phyloP scores from a whole-genome alignment of 2,113 vertebrate genomes.

The Pteruthius melanotis region DNA sequence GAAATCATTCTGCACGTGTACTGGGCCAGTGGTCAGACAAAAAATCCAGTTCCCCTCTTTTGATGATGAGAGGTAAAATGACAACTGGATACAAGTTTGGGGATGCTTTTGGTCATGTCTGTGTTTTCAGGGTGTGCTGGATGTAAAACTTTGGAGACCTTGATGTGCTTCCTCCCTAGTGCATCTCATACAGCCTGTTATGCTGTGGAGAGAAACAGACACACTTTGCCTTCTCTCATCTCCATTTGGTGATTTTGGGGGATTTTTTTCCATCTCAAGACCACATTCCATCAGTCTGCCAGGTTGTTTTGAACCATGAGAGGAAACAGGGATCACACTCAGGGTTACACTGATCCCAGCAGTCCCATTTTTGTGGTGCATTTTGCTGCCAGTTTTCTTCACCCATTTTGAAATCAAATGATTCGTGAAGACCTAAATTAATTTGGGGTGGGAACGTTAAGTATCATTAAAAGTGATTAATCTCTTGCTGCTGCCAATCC shows the following conservation, averaged over 20 bases:
- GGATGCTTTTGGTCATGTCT: neutral
- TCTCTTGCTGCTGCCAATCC: neutral
- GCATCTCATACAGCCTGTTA: neutral
- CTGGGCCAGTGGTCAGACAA: neutral
- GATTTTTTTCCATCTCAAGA: fast-evolving
- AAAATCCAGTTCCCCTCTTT: fast-evolving
- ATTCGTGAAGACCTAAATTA: conserved; percentile 21
- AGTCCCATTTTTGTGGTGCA: neutral
- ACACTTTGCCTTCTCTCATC: neutral
- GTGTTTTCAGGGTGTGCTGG: neutral
- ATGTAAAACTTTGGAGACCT: neutral
- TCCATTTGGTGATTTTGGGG: neutral
- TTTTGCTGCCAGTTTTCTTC: conserved; percentile 1
- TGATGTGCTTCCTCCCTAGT: neutral
- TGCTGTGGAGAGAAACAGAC: neutral
- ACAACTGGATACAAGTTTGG: neutral
- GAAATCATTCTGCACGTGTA: neutral
- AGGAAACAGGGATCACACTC: neutral
- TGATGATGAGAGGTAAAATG: neutral
- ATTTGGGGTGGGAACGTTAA: neutral
- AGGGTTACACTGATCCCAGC: neutral
- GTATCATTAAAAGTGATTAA: conserved; percentile 13
- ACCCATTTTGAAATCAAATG: neutral
- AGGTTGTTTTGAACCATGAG: fast-evolving
- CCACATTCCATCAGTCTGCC: fast-evolving